phyloP scores from a whole-genome alignment of 2,888 invertebrate species.

The Mamestra brassicae region DNA sequence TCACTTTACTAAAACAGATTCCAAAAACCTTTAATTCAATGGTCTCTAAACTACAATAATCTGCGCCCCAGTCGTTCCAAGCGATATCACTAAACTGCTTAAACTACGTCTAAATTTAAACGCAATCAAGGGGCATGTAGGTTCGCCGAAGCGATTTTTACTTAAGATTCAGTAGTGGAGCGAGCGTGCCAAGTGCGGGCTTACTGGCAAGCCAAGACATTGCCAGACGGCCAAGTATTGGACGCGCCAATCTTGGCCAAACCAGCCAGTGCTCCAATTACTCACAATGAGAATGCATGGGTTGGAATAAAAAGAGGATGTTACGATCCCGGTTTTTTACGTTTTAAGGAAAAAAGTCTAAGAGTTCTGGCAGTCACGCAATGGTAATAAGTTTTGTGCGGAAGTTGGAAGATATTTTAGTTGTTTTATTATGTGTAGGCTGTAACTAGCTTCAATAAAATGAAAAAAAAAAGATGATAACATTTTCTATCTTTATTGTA shows the following conservation, averaged over 20 bases:
- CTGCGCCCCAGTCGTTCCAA: slow-evolving; percentile 20
- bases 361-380: slow-evolving; percentile 22
- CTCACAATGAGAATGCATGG: slow-evolving; percentile 56
- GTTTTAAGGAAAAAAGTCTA: slow-evolving; percentile 1
- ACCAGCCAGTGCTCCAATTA: slow-evolving; percentile 51
- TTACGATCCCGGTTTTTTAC: slow-evolving; percentile 24
- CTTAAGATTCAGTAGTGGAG: slow-evolving; percentile 66
- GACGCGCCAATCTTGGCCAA: slow-evolving; percentile 45
- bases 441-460: background rate
- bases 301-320: slow-evolving; percentile 40
- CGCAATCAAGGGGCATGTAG: slow-evolving; percentile 65
- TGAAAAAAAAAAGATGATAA: background rate
- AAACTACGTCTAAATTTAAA: slow-evolving; percentile 60
- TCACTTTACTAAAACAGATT: background rate
- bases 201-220: slow-evolving; percentile 59
- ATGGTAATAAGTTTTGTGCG: slow-evolving; percentile 6
- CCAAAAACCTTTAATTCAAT: background rate
- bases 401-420: slow-evolving; percentile 1
- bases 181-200: slow-evolving; percentile 64
- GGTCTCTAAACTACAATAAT: slow-evolving; percentile 24
- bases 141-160: slow-evolving; percentile 65
- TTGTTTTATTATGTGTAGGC: background rate
- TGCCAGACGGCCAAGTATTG: slow-evolving; percentile 46
- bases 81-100: slow-evolving; percentile 34
- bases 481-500: background rate